Base-by-base conservation (phyloP, 1,140 invertebrate species). In the Tetraneura akinire region DNA sequence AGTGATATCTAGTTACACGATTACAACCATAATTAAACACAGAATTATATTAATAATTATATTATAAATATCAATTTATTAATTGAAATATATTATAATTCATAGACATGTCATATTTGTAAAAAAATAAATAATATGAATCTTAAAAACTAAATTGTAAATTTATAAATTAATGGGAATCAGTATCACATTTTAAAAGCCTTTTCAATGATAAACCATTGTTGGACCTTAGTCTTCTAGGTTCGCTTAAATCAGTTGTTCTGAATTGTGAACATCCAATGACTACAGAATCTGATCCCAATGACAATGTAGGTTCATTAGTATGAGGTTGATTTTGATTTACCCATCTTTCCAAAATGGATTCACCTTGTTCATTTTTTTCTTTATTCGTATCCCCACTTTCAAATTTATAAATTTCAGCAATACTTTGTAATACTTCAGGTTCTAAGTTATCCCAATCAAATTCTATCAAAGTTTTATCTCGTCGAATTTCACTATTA, bases 291-390 rank as follows among this genome's bases (percentile, higher is more conserved):
- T 78, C 74, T 0, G 74, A 14, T 42, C 74, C 74, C 14, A 78
- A 47, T 18, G 74, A 0, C 55, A 78, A 60, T 18, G 74, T 45
- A 45, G 74, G 55, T 78, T 78, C 74, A 78, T 32, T 26, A 45
- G n/a, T 0, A 0, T 29, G 74, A 5, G 74, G 74, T 49, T 78
- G 74, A 78, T 81, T 76, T 60, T 62, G 47, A 66, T 51, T 74
- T 6, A 74, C 60, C 80, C 80, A 81, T 53, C 80, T 23, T 42
- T 81, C 80, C 73, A 81, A 66, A 42, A 81, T 76, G 9, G 80
- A 81, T 11, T 74, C 80, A 0, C 70, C 73, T 23, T 73, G 60
- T 78, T 81, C 80, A 53, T 42, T 47, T 14, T 70, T 78, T 2
- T 78, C 74, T 47, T 60, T 78, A 60, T 45, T 78, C 1, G 18